Base-by-base conservation (phyloP, 2,888 invertebrate genomes). In the Hydraecia micacea region DNA sequence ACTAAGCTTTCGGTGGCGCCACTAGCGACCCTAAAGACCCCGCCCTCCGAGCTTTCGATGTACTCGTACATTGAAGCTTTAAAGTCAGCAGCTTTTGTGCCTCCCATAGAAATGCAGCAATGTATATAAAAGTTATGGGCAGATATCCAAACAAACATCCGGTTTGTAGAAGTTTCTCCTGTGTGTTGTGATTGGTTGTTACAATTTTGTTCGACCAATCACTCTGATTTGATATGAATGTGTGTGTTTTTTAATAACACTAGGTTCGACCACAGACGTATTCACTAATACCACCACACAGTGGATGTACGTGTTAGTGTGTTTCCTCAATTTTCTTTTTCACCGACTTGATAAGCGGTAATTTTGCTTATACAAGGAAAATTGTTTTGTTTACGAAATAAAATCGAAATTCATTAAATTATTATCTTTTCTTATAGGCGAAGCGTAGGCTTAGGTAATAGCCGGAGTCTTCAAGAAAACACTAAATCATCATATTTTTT, bases 11-110 rank as follows among this genome's bases (percentile, higher is more conserved):
- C 13, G 42, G 5, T 42, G 52, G 55, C 39, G 36, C 62, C n/a
- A 55, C n/a, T 60, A 69, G 9, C 36, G 32, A 36, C 73, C 80
- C 63, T 60, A 39, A 6, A 66, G 4, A 28, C 49, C 13, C n/a
- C 65, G 60, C 81, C 81, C 70, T 39, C 28, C 9, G 18, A 60
- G 60, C 46, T 68, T 82, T 60, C 28, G 67, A 77, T 63, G 60
- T 28, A 36, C 36, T 63, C 36, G 52, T 81, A 83, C 77, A 83
- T 78, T 70, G 83, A 69, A 46, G 52, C 21, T 63, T 58, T 52
- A 18, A 32, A 42, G 36, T 32, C 21, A 60, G 2, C 13, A 32
- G 25, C 18, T 68, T 46, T 32, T 11, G 2, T 21, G 8, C n/a
- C 28, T 28, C 25, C 5, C 18, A 46, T 60, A 71, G 28, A 28